Evolutionary conservation across 92 coral and sea anemone genomes (phyloP).

Genomic region (Paramuricea clavata): DNA sequence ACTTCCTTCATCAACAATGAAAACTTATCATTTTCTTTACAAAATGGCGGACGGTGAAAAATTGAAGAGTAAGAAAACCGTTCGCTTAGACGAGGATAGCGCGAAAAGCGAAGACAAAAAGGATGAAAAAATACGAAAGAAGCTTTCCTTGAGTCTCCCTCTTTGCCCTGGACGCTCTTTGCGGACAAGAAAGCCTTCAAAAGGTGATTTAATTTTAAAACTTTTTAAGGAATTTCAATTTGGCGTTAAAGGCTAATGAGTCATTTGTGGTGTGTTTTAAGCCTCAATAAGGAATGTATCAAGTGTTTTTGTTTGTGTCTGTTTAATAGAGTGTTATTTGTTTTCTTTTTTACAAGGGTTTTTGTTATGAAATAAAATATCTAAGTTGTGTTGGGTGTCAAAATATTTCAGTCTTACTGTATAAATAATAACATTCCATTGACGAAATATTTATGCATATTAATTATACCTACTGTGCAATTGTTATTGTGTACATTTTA

Average conservation of each 20-base stretch:
- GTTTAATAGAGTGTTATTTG: neutral
- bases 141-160: conserved; percentile 20
- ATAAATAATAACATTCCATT: neutral
- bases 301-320: neutral
- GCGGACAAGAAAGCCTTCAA: conserved; percentile 38
- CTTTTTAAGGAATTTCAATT: neutral
- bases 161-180: conserved; percentile 26
- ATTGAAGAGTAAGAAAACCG: conserved; percentile 19
- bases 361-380: neutral
- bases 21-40: neutral
- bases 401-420: no score
- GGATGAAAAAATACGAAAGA: conserved; percentile 38
- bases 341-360: neutral
- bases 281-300: neutral
- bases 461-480: neutral
- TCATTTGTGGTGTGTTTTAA: neutral
- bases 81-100: conserved; percentile 37
- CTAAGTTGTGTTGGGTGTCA: neutral
- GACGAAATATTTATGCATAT: neutral
- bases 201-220: conserved; percentile 7
- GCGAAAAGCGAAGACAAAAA: conserved; percentile 31
- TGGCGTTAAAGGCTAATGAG: neutral
- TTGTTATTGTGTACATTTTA: neutral
- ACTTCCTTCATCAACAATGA: conserved; percentile 53
- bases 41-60: conserved; percentile 44